Evolutionary conservation across 2,888 invertebrate species (phyloP), one percentile per base, ranked within the genome.

Genomic region (Drosophila monieri): DNA sequence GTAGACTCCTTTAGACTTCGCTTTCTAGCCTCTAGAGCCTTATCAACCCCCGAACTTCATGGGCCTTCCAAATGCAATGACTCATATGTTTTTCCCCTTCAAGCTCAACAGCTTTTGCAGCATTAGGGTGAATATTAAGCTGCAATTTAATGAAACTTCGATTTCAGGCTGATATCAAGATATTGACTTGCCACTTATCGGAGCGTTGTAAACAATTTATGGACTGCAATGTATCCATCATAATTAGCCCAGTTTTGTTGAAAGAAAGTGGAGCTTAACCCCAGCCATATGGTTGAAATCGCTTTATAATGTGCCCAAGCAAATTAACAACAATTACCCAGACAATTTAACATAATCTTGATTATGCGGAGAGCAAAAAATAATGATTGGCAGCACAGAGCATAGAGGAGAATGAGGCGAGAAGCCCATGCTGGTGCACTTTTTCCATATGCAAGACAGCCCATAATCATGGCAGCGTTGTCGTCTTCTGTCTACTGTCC

Each of bases 291-390:
- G 73, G 59, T 43, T 69, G 70, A 72, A 80, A 85, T 83, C 66
- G 85, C 77, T 85, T 80, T 83, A 78, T 86, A 86, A 85, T 85
- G 80, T 77, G 74, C 76, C 71, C 54, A 55, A 59, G 77, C 69
- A 80, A 85, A 85, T 85, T 87, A 85, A 74, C 80, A 85, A 79
- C 85, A 86, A 83, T 88, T 88, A 86, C 83, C 71, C 85, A 76
- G 74, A 54, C 86, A 86, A 86, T 86, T 86, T 81, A 88, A 86
- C 85, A 83, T 78, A 77, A 86, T 85, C 87, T 85, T 77, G 83
- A 85, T 86, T 70, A 73, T 74, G 65, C 73, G 49, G 68, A 60
- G 70, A 66, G 70, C 55, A 53, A 57, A 57, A 52, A 62, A 25
- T 52, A 25, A 53, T 53, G 62, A 52, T 46, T 62, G 62, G 30